phyloP scores from a whole-genome alignment of 53 echinoderm and acorn worm species.

The Stichopus horrens region DNA sequence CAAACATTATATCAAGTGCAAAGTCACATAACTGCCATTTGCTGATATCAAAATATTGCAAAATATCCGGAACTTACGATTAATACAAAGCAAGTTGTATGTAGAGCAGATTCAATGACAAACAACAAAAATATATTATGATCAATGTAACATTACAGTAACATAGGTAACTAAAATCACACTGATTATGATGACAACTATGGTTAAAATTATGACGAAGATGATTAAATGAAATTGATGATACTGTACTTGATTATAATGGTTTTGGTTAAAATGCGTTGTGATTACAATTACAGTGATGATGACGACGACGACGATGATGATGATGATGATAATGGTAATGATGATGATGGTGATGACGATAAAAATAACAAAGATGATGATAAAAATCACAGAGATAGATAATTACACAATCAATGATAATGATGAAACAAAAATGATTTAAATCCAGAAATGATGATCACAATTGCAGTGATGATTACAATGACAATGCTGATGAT shows the following conservation, averaged over 20 bases:
- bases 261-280: no score
- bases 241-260: background rate
- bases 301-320: background rate
- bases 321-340: slow-evolving; percentile 15
- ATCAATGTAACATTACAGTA: no score
- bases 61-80: no score
- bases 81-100: no score
- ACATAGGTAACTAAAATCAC: no score
- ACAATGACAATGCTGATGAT: slow-evolving; percentile 15
- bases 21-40: no score
- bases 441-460: no score
- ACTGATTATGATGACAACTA: background rate
- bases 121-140: no score
- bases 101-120: no score
- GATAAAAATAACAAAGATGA: background rate
- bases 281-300: background rate
- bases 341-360: background rate
- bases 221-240: background rate
- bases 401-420: background rate
- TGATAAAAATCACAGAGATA: background rate
- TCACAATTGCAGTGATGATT: no score
- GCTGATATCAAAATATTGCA: no score
- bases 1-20: no score
- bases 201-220: background rate
- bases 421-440: background rate